Percentiles rank a stretch among this genome's conserved stretches.
phyloP scores from a whole-genome alignment of 2,888 invertebrate genomes.

The Drosophila histrio region DNA sequence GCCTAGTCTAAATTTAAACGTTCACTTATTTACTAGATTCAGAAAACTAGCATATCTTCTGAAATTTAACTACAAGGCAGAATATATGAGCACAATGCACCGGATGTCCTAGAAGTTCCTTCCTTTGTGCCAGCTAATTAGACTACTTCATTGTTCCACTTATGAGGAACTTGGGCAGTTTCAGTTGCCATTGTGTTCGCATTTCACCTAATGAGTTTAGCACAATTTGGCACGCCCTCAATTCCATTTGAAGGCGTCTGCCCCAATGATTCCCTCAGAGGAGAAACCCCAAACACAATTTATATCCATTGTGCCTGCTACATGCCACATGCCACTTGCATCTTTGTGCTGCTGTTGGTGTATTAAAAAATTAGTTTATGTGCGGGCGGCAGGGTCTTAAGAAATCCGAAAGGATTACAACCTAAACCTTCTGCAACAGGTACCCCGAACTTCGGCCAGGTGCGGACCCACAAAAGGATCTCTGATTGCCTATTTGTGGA shows the following conservation, averaged over 20 bases:
- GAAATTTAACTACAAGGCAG: not conserved
- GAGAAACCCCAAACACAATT: constrained; percentile 26
- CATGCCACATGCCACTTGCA: constrained; percentile 4
- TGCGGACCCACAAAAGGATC: constrained; percentile 38
- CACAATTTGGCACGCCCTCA: constrained; percentile 27
- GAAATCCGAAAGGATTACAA: constrained; percentile 70
- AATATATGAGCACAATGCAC: constrained; percentile 12
- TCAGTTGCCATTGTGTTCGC: constrained; percentile 45
- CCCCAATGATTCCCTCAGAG: constrained; percentile 13
- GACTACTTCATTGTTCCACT: constrained; percentile 49
- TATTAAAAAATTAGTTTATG: constrained; percentile 71
- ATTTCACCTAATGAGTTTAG: constrained; percentile 67
- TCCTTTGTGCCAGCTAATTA: constrained; percentile 55
- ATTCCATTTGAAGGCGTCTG: constrained; percentile 7
- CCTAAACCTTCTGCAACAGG: constrained; percentile 64
- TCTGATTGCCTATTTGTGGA: constrained; percentile 29
- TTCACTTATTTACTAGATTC: not conserved
- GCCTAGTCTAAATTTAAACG: no score
- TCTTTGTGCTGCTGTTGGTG: constrained; percentile 8
- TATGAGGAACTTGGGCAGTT: constrained; percentile 8
- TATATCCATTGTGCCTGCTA: constrained; percentile 21
- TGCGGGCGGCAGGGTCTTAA: constrained; percentile 43
- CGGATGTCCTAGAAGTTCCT: constrained; percentile 53
- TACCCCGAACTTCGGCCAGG: constrained; percentile 22
- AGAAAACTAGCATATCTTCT: not conserved